Conservation (phyloP, 2,797 vertebrate genomes). For the Tapera naevia region DNA sequence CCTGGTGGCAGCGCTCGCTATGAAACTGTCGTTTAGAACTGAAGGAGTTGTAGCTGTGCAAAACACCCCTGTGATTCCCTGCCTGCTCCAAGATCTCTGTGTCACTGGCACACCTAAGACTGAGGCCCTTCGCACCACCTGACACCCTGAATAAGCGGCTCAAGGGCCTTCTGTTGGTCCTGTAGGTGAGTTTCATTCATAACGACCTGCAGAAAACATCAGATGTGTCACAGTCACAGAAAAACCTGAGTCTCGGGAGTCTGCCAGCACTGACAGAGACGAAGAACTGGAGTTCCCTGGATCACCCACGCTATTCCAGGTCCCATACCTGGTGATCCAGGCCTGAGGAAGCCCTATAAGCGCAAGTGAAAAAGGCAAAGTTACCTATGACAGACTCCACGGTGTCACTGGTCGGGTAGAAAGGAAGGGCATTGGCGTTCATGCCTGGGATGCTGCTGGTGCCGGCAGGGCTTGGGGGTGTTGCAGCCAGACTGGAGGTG, state of each 20-base stretch:
- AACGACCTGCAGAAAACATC: constrained; percentile 57
- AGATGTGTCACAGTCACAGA: constrained; percentile 40
- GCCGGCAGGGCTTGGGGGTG: constrained; percentile 87
- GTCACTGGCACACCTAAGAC: constrained; percentile 28
- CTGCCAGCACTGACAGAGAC: constrained; percentile 27
- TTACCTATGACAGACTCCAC: constrained; percentile 98
- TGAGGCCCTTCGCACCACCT: constrained; percentile 1
- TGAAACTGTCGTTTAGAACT: neutral
- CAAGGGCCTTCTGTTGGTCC: constrained; percentile 42
- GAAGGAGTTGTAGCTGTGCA: neutral
- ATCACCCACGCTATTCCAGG: neutral
- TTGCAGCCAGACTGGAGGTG: constrained; percentile 95
- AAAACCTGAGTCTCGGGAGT: constrained; percentile 16
- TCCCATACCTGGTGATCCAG: neutral
- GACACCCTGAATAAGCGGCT: constrained; percentile 14
- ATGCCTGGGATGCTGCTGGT: constrained; percentile 89
- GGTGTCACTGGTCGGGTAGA: constrained; percentile 98
- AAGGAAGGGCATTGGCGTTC: constrained; percentile 97
- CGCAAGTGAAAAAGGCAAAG: constrained; percentile 41
- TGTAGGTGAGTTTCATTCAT: constrained; percentile 11
- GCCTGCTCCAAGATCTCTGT: constrained; percentile 31
- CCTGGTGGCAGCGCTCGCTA: neutral
- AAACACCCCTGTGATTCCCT: constrained; percentile 15
- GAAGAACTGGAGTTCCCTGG: constrained; percentile 6
- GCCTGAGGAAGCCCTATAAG: neutral